These are phyloP conservation scores for Platyrinchus mystaceus DNA, from an alignment of 2,797 vertebrate species.

Conservation along the genomic window DNA sequence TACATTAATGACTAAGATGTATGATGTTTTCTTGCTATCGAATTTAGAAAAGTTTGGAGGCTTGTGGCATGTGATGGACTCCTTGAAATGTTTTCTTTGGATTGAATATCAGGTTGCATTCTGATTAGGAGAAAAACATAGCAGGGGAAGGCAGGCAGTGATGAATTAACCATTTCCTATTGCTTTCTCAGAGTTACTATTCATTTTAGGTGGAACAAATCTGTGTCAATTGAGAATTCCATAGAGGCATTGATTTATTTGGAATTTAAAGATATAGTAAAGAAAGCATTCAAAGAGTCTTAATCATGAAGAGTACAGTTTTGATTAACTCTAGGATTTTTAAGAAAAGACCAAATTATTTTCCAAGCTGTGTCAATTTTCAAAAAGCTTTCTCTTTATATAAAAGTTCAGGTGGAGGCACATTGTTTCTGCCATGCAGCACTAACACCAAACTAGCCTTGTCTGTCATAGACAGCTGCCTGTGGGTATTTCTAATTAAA, in stretches of 20 bases:
- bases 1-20: background rate
- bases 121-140: conserved; percentile 35
- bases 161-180: conserved; percentile 62
- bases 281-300: background rate
- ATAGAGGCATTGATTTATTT: conserved; percentile 14
- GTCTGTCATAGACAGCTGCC: background rate
- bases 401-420: background rate
- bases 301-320: background rate
- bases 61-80: conserved; percentile 1
- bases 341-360: background rate
- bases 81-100: conserved; percentile 52
- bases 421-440: background rate
- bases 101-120: conserved; percentile 36
- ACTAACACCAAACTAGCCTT: background rate
- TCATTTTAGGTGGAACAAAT: conserved; percentile 54
- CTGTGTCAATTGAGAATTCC: conserved; percentile 49
- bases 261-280: conserved; percentile 2
- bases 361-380: background rate
- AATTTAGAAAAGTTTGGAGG: conserved; percentile 30
- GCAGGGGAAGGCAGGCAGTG: conserved; percentile 11
- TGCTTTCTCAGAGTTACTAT: conserved; percentile 8
- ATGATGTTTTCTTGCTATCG: conserved; percentile 11
- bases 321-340: background rate
- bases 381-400: background rate
- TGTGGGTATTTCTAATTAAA: background rate